A percentile compares a stretch with the other conserved stretches of the same genome.
Conservation (phyloP, 2,888 invertebrate species). For the Rhimphoctona megacephalus region DNA sequence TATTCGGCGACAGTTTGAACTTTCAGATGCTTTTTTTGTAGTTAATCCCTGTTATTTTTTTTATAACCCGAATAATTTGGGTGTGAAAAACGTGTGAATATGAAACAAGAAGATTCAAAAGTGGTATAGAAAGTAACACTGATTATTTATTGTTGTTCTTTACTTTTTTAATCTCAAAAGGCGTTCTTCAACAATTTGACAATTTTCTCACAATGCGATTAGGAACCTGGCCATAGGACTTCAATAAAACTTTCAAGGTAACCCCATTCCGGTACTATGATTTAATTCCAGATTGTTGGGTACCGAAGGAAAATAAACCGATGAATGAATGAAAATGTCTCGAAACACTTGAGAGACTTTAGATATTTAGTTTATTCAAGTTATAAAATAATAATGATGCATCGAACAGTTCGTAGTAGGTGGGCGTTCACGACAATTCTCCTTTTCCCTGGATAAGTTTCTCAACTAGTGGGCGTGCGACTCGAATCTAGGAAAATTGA, state of each 20-base stretch:
- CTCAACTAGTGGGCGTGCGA: slow-evolving; percentile 19
- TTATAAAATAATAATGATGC: slow-evolving; percentile 17
- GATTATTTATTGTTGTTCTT: too few species aligned
- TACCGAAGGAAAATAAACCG: not conserved
- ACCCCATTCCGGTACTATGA: not conserved
- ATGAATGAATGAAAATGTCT: slow-evolving; percentile 11
- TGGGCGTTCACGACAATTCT: slow-evolving; percentile 39
- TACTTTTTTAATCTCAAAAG: too few species aligned
- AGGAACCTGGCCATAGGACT: not conserved
- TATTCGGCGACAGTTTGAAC: not conserved
- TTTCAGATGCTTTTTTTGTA: too few species aligned
- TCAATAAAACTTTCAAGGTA: not conserved
- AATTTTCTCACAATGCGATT: not conserved
- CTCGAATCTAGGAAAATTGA: too few species aligned
- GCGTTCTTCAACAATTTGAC: not conserved
- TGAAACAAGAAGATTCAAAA: too few species aligned
- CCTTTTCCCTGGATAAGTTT: slow-evolving; percentile 17
- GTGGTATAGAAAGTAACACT: too few species aligned
- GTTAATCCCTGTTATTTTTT: too few species aligned
- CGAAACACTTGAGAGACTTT: slow-evolving; percentile 8
- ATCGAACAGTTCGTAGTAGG: slow-evolving; percentile 37
- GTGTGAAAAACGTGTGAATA: too few species aligned
- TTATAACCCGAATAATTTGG: too few species aligned
- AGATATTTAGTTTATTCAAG: not conserved
- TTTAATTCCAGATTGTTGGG: slow-evolving; percentile 1